phyloP scores from a whole-genome alignment of 2,888 invertebrate genomes.

The Spatulosminthurus flaviceps region DNA sequence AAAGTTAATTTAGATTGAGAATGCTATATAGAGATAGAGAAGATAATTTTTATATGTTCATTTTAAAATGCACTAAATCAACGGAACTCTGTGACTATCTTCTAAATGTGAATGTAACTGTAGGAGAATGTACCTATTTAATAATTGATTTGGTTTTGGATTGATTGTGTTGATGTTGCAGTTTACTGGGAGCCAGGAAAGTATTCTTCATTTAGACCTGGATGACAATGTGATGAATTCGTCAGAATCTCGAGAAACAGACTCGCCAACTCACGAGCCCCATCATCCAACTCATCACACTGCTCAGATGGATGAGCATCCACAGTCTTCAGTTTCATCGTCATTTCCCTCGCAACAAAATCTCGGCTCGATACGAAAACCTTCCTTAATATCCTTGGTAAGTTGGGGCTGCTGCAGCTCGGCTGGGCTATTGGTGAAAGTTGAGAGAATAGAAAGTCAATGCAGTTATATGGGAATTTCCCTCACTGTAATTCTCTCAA shows the following conservation, averaged over 20 bases:
- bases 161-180: slow-evolving; percentile 65
- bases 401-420: too few species aligned
- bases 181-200: slow-evolving; percentile 87
- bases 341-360: slow-evolving; percentile 44
- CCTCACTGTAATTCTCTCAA: background rate
- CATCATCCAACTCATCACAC: slow-evolving; percentile 46
- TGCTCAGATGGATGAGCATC: slow-evolving; percentile 51
- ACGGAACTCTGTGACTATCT: too few species aligned
- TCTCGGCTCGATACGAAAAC: slow-evolving; percentile 52
- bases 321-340: slow-evolving; percentile 48
- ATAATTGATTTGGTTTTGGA: background rate
- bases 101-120: too few species aligned
- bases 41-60: too few species aligned
- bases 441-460: background rate
- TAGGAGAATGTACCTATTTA: too few species aligned
- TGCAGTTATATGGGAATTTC: background rate
- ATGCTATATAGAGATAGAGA: too few species aligned
- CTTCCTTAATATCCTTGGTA: slow-evolving; percentile 60
- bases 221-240: slow-evolving; percentile 66
- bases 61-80: too few species aligned
- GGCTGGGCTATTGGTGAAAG: background rate
- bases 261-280: slow-evolving; percentile 56
- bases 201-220: slow-evolving; percentile 79
- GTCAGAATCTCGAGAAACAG: slow-evolving; percentile 60
- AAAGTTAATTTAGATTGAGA: too few species aligned